These are phyloP conservation scores for Xerus inauris DNA, from an alignment of 2,113 vertebrate species.

Conservation along the genomic window DNA sequence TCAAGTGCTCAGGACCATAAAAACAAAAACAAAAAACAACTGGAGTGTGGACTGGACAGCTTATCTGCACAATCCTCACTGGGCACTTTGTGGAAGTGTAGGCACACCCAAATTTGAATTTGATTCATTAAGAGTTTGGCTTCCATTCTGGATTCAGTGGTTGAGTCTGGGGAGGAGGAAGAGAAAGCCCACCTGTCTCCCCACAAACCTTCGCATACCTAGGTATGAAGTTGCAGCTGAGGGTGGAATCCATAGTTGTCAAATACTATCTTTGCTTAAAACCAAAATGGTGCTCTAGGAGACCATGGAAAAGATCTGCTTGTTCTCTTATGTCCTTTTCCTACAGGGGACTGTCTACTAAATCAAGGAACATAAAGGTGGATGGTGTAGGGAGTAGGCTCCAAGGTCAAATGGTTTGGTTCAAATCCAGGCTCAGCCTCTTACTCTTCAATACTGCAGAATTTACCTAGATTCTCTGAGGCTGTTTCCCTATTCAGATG, in stretches of 20 bases:
- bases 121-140: too few relatives aligned
- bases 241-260: neutral
- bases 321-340: too few relatives aligned
- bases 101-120: neutral
- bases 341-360: neutral
- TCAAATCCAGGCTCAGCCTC: neutral
- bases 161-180: neutral
- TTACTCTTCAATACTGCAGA: neutral
- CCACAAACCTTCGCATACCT: neutral
- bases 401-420: neutral
- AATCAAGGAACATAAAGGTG: neutral
- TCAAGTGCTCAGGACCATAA: too few relatives aligned
- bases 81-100: neutral
- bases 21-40: too few relatives aligned
- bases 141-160: neutral
- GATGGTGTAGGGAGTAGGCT: neutral
- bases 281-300: neutral
- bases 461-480: neutral
- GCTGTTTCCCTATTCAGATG: neutral
- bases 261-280: neutral
- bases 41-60: neutral
- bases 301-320: neutral
- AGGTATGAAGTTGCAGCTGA: neutral
- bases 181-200: neutral
- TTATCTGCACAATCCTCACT: neutral